These are phyloP conservation scores for Clarias macrocephalus DNA, from an alignment of 2,113 vertebrate species.

Conservation along the genomic window DNA sequence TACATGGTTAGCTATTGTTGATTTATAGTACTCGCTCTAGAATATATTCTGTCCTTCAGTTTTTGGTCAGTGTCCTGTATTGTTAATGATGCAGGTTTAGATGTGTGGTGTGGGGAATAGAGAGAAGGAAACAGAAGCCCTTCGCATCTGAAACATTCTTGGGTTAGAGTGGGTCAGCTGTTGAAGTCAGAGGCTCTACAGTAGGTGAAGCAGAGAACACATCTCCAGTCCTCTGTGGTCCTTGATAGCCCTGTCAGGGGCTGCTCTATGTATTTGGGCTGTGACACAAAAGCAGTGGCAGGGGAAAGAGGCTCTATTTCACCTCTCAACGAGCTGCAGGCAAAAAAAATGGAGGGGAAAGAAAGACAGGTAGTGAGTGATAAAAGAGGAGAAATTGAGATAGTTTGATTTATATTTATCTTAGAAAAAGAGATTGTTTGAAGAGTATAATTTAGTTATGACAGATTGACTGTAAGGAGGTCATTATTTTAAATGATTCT, in stretches of 20 bases:
- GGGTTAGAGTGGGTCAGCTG: slow-evolving; percentile 24
- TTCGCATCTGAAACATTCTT: not conserved
- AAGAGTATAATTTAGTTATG: not conserved
- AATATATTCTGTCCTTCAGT: slow-evolving; percentile 26
- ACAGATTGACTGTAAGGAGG: slow-evolving; percentile 58
- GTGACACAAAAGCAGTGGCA: slow-evolving; percentile 11
- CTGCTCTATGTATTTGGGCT: slow-evolving; percentile 4
- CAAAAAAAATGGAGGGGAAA: not conserved
- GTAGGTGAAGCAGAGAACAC: slow-evolving; percentile 35
- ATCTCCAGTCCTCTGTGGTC: not conserved
- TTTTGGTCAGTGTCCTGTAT: slow-evolving; percentile 20
- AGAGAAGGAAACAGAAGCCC: not conserved
- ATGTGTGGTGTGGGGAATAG: not conserved
- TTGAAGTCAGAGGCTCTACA: slow-evolving; percentile 31
- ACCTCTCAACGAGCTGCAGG: not conserved
- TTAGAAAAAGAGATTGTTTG: slow-evolving; percentile 48
- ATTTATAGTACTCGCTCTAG: slow-evolving; percentile 23
- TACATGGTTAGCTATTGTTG: slow-evolving; percentile 2
- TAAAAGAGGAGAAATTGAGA: not conserved
- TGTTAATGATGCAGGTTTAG: slow-evolving; percentile 8
- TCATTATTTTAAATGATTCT: slow-evolving; percentile 9
- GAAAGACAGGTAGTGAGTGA: not conserved
- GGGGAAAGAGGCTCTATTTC: slow-evolving; percentile 12
- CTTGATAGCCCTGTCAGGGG: slow-evolving; percentile 31
- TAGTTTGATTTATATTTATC: not conserved